Percentiles rank a stretch among this genome's conserved stretches.
These are phyloP conservation scores for Patiria pectinifera DNA, from an alignment of 53 echinoderm and acorn worm species.

Conservation along the genomic window DNA sequence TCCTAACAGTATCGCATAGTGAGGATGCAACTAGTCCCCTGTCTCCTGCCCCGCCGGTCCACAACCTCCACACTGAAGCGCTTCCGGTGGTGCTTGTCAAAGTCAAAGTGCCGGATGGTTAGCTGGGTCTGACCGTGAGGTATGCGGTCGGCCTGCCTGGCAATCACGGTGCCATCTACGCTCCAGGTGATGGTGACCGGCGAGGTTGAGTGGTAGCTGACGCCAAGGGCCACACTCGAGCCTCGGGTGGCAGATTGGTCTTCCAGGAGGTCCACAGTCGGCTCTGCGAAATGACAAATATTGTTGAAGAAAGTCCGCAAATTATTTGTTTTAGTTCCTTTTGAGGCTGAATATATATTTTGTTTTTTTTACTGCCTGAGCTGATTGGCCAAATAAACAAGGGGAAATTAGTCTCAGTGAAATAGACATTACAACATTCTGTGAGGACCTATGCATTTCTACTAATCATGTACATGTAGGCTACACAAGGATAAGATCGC, in stretches of 20 bases:
- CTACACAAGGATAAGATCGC: no score
- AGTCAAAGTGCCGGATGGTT: background rate
- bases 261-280: constrained; percentile 1
- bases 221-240: background rate
- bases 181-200: constrained; percentile 37
- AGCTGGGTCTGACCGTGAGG: constrained; percentile 15
- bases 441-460: no score
- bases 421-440: no score
- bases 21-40: background rate
- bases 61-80: background rate
- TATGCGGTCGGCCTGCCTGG: background rate
- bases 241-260: background rate
- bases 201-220: constrained; percentile 12
- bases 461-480: no score
- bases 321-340: no score
- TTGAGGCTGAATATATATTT: no score
- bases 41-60: background rate
- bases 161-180: background rate
- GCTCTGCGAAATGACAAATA: background rate
- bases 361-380: no score
- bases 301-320: background rate
- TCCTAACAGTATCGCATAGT: background rate
- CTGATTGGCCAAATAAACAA: no score
- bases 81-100: background rate
- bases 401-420: no score